Percentiles rank a stretch among this genome's conserved stretches.
Evolutionary conservation across 2,113 vertebrate genomes (phyloP).

Genomic region (Lophochroa leadbeateri): DNA sequence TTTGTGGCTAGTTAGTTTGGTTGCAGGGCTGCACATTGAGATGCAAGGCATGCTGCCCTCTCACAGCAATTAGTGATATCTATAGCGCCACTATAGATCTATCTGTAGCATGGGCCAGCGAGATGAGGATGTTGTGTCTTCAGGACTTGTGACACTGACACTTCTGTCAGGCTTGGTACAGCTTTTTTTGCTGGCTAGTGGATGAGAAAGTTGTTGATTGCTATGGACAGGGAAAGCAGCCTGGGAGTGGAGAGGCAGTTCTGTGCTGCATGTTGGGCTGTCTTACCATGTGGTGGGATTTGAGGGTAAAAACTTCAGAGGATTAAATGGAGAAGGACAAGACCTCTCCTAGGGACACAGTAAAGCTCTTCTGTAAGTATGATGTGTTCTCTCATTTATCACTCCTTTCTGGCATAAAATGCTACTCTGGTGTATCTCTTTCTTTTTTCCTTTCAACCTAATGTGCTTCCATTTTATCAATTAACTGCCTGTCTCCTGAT

Average conservation of each 20-base stretch:
- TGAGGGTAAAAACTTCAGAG: not conserved
- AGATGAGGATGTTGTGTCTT: not conserved
- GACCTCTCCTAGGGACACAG: not conserved
- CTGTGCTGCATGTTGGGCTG: not conserved
- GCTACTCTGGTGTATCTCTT: not conserved
- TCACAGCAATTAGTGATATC: not conserved
- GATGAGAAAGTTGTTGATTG: not conserved
- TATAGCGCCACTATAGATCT: not conserved
- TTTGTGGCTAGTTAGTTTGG: not conserved
- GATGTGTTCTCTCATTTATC: not conserved
- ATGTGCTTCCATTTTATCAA: slow-evolving; percentile 41
- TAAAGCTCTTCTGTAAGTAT: not conserved
- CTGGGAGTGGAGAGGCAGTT: fast-evolving
- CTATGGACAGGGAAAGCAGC: fast-evolving
- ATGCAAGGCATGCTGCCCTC: not conserved
- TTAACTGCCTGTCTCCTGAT: slow-evolving; percentile 40
- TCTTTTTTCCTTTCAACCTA: not conserved
- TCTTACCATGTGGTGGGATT: not conserved
- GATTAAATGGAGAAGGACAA: not conserved
- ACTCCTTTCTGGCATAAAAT: not conserved
- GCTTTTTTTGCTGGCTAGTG: not conserved
- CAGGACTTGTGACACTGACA: not conserved
- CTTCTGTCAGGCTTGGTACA: not conserved
- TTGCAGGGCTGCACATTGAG: not conserved
- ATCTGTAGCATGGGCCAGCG: not conserved